Conservation (phyloP, 2,888 invertebrate genomes). For the Troides aeacus region DNA sequence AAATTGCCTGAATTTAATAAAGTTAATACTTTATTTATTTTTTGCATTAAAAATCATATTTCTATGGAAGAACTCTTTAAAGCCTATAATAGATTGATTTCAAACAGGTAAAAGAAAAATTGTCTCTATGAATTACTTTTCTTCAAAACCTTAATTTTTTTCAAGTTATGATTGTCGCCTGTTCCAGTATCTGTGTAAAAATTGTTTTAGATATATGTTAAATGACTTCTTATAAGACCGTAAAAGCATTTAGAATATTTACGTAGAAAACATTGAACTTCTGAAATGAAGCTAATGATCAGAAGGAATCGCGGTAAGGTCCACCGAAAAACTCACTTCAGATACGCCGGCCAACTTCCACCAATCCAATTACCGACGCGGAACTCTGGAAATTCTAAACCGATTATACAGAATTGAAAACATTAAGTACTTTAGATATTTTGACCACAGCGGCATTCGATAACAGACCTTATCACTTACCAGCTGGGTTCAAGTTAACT, state of each 20-base stretch:
- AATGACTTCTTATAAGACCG: not conserved
- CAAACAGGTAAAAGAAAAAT: no score
- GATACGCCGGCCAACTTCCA: conserved; percentile 55
- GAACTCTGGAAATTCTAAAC: conserved; percentile 79
- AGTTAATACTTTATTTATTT: no score
- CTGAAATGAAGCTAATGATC: conserved; percentile 37
- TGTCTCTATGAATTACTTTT: no score
- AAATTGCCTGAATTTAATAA: no score
- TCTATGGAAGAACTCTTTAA: no score
- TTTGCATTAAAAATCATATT: no score
- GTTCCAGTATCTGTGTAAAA: no score
- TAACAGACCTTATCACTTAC: conserved; percentile 55
- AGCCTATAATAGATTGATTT: no score
- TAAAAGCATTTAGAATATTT: not conserved
- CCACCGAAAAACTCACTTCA: conserved; percentile 63
- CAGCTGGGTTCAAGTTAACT: conserved; percentile 49
- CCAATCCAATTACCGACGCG: conserved; percentile 76
- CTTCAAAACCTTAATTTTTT: no score
- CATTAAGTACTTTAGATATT: conserved; percentile 77
- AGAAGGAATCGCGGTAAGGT: conserved; percentile 52
- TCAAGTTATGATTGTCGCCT: no score
- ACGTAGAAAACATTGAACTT: not conserved
- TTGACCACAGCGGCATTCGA: conserved; percentile 45
- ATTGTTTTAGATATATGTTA: no score
- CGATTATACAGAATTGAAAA: conserved; percentile 80